Conservation (phyloP, 2,113 vertebrate species). For the Phocoena sinus region DNA sequence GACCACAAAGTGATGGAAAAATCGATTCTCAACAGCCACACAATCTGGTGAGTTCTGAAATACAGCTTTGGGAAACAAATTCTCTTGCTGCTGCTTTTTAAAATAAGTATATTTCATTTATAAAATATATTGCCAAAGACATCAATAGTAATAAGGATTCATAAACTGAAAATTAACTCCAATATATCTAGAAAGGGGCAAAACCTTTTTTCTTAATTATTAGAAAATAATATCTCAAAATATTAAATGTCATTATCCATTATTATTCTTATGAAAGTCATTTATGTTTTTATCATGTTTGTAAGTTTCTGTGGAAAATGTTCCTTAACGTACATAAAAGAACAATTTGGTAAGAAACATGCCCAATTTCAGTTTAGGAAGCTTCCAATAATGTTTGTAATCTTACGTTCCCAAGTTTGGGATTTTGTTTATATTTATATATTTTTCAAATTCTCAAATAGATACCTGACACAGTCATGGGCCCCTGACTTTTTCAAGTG, state of each 20-base stretch:
- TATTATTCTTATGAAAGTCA: neutral
- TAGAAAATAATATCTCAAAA: slow-evolving; percentile 24
- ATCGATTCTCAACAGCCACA: slow-evolving; percentile 61
- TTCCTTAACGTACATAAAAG: neutral
- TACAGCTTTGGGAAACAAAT: neutral
- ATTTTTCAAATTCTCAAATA: neutral
- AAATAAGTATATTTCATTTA: neutral
- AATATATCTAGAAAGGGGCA: neutral
- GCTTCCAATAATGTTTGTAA: neutral
- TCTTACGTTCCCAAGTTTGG: neutral
- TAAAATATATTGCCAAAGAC: neutral
- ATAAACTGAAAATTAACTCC: neutral
- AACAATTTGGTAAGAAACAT: neutral
- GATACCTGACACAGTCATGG: neutral
- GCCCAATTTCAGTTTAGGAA: neutral
- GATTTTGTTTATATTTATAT: neutral
- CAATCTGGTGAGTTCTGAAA: slow-evolving; percentile 49
- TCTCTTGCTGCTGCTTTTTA: neutral
- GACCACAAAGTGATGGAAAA: slow-evolving; percentile 53
- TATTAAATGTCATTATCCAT: neutral
- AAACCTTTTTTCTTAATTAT: neutral
- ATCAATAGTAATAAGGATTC: neutral
- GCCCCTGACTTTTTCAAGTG: neutral
- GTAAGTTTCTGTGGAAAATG: neutral
- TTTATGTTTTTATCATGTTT: neutral